Evolutionary conservation across 2,888 invertebrate species (phyloP).

Genomic region (Auanema sp.): DNA sequence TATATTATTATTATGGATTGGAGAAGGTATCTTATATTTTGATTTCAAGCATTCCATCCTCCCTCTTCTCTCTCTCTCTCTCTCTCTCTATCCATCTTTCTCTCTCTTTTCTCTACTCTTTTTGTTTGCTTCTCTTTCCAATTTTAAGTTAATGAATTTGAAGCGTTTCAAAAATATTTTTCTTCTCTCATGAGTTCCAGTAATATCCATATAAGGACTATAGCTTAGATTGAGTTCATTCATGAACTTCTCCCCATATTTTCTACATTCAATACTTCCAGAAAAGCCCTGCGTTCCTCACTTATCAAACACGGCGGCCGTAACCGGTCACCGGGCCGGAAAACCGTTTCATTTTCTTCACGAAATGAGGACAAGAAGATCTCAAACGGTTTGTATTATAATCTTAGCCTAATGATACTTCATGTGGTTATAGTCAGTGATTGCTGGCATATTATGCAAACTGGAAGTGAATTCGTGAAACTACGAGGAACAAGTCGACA

Average conservation of each 20-base stretch:
- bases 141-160: neutral
- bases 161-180: no score
- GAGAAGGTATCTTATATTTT: no score
- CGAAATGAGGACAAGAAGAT: slow-evolving; percentile 67
- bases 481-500: slow-evolving; percentile 70
- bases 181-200: no score
- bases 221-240: no score
- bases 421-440: slow-evolving; percentile 69
- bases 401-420: neutral
- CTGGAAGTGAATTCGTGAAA: slow-evolving; percentile 70
- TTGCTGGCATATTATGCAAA: slow-evolving; percentile 71
- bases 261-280: slow-evolving; percentile 21
- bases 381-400: slow-evolving; percentile 67
- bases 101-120: neutral
- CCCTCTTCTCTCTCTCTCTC: slow-evolving; percentile 4
- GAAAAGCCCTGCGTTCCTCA: slow-evolving; percentile 63
- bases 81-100: slow-evolving; percentile 4
- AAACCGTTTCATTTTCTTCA: slow-evolving; percentile 42
- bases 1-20: no score
- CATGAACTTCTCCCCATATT: no score
- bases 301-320: slow-evolving; percentile 63
- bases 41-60: no score
- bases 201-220: no score
- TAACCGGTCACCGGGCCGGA: slow-evolving; percentile 64
- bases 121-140: slow-evolving; percentile 4